These are phyloP conservation scores for Ruditapes philippinarum DNA, from an alignment of 1,140 invertebrate species.

Conservation along the genomic window DNA sequence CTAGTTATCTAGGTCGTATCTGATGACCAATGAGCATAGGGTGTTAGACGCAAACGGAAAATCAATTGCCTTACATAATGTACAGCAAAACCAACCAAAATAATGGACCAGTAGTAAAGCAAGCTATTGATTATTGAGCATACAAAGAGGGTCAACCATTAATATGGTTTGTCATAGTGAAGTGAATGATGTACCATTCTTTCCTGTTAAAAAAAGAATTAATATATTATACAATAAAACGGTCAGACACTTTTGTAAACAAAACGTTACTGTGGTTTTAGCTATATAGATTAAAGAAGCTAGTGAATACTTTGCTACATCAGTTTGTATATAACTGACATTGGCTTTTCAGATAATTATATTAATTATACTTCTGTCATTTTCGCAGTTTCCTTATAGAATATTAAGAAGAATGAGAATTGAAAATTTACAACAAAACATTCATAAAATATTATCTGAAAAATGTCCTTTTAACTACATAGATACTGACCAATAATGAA, in stretches of 20 bases:
- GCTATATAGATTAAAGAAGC: neutral
- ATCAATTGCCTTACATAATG: conserved; percentile 69
- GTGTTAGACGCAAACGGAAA: conserved; percentile 63
- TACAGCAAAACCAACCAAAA: conserved; percentile 63
- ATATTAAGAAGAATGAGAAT: no score
- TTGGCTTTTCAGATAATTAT: neutral
- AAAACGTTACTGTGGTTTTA: neutral
- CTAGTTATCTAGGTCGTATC: conserved; percentile 63
- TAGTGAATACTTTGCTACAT: neutral
- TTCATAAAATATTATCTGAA: no score
- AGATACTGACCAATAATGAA: no score
- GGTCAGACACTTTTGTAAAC: neutral
- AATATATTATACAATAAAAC: neutral
- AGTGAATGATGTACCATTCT: neutral
- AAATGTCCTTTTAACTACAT: no score
- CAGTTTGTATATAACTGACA: neutral
- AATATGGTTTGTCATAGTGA: conserved; percentile 56
- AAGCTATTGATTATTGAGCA: conserved; percentile 44
- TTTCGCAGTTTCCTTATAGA: no score
- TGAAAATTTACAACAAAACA: no score
- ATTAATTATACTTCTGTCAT: no score
- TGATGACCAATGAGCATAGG: conserved; percentile 66
- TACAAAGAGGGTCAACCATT: conserved; percentile 43
- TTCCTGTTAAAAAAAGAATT: neutral
- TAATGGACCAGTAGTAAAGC: conserved; percentile 44